Evolutionary conservation across 1,140 invertebrate species (phyloP).

Genomic region (Drosophila ironensis): DNA sequence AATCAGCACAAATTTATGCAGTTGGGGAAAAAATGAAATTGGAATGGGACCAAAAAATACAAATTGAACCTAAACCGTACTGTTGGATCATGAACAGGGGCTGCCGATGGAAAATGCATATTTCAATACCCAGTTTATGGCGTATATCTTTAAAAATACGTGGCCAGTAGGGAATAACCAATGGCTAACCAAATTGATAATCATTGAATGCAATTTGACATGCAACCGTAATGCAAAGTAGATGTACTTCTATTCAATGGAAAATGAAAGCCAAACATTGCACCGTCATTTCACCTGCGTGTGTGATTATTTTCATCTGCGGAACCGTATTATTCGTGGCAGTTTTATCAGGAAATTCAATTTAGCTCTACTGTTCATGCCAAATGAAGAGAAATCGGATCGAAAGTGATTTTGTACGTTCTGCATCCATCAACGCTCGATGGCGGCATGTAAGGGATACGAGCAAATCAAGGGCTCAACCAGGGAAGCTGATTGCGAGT

Average conservation of each 20-base stretch:
- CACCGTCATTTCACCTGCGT: constrained; percentile 43
- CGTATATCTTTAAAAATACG: neutral
- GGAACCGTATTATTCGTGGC: neutral
- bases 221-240: constrained; percentile 24
- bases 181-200: constrained; percentile 5
- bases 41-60: no score
- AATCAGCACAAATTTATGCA: constrained; percentile 7
- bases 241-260: constrained; percentile 10
- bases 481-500: no score
- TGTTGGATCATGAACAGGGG: no score
- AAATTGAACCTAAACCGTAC: no score
- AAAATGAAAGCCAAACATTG: constrained; percentile 50
- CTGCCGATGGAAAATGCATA: no score
- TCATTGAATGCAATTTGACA: constrained; percentile 39
- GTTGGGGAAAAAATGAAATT: neutral
- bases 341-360: constrained; percentile 60
- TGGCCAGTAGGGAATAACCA: neutral
- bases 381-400: constrained; percentile 57
- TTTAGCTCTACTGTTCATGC: constrained; percentile 49
- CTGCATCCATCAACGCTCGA: neutral
- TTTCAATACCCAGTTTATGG: no score
- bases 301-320: constrained; percentile 14
- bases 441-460: neutral
- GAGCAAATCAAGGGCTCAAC: neutral
- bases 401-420: neutral